Percentiles rank a stretch among this genome's conserved stretches.
phyloP scores from a whole-genome alignment of 2,888 invertebrate genomes.

The Branchipolynoe longqiensis region DNA sequence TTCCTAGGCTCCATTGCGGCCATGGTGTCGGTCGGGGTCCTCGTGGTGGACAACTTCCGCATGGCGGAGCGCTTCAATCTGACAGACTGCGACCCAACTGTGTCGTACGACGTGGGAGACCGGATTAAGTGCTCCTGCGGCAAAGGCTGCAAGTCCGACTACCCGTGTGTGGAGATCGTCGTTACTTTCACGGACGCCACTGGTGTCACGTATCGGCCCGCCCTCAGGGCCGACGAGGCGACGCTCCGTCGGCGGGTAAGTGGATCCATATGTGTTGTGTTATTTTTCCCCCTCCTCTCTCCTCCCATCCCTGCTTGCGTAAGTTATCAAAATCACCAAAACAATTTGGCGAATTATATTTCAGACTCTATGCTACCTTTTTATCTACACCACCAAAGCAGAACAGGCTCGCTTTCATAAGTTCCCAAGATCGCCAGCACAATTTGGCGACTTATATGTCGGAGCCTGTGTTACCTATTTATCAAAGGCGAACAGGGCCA shows the following conservation, averaged over 20 bases:
- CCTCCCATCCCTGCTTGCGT: too few relatives aligned
- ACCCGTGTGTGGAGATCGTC: constrained; percentile 61
- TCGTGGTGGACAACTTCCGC: constrained; percentile 63
- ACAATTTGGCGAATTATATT: too few relatives aligned
- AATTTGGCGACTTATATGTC: too few relatives aligned
- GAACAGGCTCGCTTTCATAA: too few relatives aligned
- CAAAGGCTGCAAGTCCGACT: constrained; percentile 63
- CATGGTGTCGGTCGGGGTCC: constrained; percentile 61
- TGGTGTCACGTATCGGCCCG: neutral
- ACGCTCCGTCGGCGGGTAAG: constrained; percentile 59
- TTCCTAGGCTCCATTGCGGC: constrained; percentile 62
- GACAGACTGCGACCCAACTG: constrained; percentile 52
- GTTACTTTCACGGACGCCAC: constrained; percentile 54
- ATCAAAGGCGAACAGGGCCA: too few relatives aligned
- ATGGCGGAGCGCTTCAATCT: constrained; percentile 51
- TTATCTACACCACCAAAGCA: neutral
- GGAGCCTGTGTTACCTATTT: too few relatives aligned
- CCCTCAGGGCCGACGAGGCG: constrained; percentile 62
- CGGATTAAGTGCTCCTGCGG: constrained; percentile 64
- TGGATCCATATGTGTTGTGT: neutral
- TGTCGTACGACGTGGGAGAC: neutral
- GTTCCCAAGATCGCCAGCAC: too few relatives aligned
- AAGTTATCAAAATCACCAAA: too few relatives aligned
- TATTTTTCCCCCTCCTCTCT: neutral
- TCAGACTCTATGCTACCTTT: neutral